phyloP scores from a whole-genome alignment of 2,797 vertebrate genomes.

The Pangasius macronema region DNA sequence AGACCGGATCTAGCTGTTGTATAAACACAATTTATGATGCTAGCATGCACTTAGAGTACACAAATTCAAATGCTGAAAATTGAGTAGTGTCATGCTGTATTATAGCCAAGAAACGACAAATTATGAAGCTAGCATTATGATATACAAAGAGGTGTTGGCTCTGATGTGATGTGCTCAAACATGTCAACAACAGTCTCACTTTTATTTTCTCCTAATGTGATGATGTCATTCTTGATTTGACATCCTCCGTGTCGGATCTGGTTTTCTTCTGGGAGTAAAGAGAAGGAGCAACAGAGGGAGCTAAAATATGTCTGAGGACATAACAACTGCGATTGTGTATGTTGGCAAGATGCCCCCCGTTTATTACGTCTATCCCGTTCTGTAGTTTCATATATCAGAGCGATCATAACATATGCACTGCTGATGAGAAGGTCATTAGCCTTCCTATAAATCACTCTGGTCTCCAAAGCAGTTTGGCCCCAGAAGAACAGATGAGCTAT shows the following conservation, averaged over 20 bases:
- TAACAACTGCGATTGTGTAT: slow-evolving; percentile 32
- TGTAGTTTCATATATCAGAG: slow-evolving; percentile 45
- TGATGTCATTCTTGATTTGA: background rate
- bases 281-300: background rate
- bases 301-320: background rate
- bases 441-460: slow-evolving; percentile 49
- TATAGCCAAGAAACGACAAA: background rate
- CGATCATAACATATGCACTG: slow-evolving; percentile 16
- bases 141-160: background rate
- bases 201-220: background rate
- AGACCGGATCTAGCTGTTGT: background rate
- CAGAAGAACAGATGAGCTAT: slow-evolving; percentile 37
- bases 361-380: slow-evolving; percentile 11
- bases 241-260: background rate
- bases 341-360: slow-evolving; percentile 9
- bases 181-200: background rate
- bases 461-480: slow-evolving; percentile 32
- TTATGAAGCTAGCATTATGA: background rate
- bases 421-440: slow-evolving; percentile 52
- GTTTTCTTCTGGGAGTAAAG: background rate
- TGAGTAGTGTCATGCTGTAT: background rate
- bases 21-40: background rate
- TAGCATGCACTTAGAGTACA: background rate
- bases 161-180: background rate
- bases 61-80: background rate